A percentile compares a stretch with the other conserved stretches of the same genome.
These are phyloP conservation scores for Pithys albifrons DNA, from an alignment of 2,113 vertebrate genomes.

Conservation along the genomic window DNA sequence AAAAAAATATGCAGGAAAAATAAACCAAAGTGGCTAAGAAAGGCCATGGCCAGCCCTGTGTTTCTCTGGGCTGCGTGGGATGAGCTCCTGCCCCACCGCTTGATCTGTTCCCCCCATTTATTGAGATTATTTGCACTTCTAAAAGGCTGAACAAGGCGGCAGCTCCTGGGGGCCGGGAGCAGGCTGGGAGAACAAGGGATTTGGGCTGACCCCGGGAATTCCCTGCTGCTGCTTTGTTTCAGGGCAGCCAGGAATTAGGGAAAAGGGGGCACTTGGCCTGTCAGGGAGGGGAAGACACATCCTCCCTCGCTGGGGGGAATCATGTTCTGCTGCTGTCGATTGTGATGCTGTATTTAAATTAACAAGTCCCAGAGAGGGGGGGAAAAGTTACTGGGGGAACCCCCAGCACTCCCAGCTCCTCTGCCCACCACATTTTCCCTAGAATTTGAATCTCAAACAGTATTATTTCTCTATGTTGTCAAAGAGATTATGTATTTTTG, in stretches of 20 bases:
- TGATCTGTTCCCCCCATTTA: background rate
- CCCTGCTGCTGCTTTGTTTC: background rate
- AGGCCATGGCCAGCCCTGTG: background rate
- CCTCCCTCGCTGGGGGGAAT: background rate
- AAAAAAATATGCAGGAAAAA: background rate
- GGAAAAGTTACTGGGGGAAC: background rate
- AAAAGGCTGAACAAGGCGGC: conserved; percentile 17
- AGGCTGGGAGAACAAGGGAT: background rate
- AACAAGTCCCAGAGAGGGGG: background rate
- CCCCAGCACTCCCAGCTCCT: background rate
- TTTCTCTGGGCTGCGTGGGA: background rate
- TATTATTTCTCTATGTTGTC: background rate
- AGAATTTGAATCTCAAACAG: background rate
- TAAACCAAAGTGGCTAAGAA: background rate
- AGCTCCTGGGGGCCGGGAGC: background rate
- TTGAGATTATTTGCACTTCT: conserved; percentile 33
- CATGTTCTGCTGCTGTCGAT: accelerated
- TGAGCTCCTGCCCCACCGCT: background rate
- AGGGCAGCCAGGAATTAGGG: background rate
- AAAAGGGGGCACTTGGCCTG: background rate
- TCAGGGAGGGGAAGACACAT: background rate
- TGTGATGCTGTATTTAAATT: background rate
- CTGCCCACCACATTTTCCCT: accelerated
- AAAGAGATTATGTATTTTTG: accelerated
- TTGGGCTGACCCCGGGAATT: background rate